A percentile compares a stretch with the other conserved stretches of the same genome.
Evolutionary conservation across 1,140 invertebrate species (phyloP).

Genomic region (Gonatopus flavifemur): DNA sequence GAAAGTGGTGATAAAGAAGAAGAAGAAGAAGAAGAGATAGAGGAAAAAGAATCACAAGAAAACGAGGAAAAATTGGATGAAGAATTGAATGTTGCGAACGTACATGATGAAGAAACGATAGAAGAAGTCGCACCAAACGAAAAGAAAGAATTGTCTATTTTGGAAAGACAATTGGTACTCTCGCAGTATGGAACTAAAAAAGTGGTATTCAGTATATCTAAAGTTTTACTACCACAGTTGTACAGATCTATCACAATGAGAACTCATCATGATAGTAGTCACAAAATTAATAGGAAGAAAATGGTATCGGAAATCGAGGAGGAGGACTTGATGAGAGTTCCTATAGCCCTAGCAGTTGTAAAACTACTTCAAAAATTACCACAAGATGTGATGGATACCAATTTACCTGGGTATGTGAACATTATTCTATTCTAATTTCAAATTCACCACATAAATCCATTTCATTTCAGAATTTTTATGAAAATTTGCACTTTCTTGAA

Average conservation of each 20-base stretch:
- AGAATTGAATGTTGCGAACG: slow-evolving; percentile 31
- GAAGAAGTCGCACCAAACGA: slow-evolving; percentile 30
- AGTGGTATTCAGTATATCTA: slow-evolving; percentile 64
- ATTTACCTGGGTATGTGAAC: slow-evolving; percentile 74
- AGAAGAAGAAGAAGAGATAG: slow-evolving; percentile 32
- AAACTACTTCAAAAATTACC: slow-evolving; percentile 90
- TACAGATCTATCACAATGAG: slow-evolving; percentile 71
- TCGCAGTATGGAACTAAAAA: slow-evolving; percentile 72
- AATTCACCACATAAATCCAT: too few relatives aligned
- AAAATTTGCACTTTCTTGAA: slow-evolving; percentile 88
- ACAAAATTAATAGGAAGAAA: slow-evolving; percentile 77
- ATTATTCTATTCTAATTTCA: too few relatives aligned
- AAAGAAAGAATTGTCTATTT: slow-evolving; percentile 42
- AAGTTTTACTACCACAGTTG: slow-evolving; percentile 66
- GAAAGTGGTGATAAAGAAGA: slow-evolving; percentile 24
- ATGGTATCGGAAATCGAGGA: slow-evolving; percentile 71
- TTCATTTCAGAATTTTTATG: slow-evolving; percentile 75
- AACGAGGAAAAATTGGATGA: slow-evolving; percentile 43
- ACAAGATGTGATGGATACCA: slow-evolving; percentile 68
- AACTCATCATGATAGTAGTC: slow-evolving; percentile 74
- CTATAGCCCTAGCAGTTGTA: slow-evolving; percentile 88
- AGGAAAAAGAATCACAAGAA: too few relatives aligned
- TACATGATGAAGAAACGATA: slow-evolving; percentile 27
- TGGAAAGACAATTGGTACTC: slow-evolving; percentile 63
- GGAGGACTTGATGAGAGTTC: slow-evolving; percentile 87